Base-by-base conservation (phyloP, 2,888 invertebrate species). In the Dolomedes plantarius region DNA sequence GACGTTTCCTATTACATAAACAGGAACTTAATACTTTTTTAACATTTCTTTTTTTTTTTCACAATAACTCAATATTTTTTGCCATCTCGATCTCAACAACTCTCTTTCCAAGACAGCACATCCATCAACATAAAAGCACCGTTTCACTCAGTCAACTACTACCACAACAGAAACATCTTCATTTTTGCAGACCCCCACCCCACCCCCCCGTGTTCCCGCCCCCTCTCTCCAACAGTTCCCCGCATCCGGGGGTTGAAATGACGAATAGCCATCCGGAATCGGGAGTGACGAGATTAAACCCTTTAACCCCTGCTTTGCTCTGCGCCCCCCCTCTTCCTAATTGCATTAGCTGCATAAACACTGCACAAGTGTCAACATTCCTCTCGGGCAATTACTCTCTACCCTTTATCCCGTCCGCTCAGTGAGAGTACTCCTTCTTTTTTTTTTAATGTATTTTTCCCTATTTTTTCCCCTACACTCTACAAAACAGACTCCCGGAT, bases 301-400 rank as follows among this genome's bases (percentile, higher is more conserved):
- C 56, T 56, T 56, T 32, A 41, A 32, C 62, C 79, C 79, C 67
- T 50, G 32, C 41, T 36, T 19, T 31, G n/a, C 65, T 19, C 67
- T 9, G 56, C 31, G 32, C 41, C 19, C 19, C 3, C 9, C 23
- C 73, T 0, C 71, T 29, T 29, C 64, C 27, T 81, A 81, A 81
- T 81, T 81, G 50, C 69, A 75, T 81, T 81, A 81, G 62, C 62
- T 41, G 27, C 65, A 72, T 79, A 79, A 79, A 79, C 56, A 56
- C 3, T n/a, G 23, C 56, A 56, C 56, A n/a, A 56, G 56, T 23
- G 56, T 56, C 56, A 56, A 56, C 23, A 56, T 56, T 56, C n/a
- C 23, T 56, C 56, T 16, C 23, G 46, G 56, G 56, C 56, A 56
- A 56, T 56, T 56, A 56, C 56, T 56, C 56, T 23, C 56, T 36